Evolutionary conservation across 2,797 vertebrate genomes (phyloP), one percentile per base, ranked within the genome.

Genomic region (Lacerta bilineata): DNA sequence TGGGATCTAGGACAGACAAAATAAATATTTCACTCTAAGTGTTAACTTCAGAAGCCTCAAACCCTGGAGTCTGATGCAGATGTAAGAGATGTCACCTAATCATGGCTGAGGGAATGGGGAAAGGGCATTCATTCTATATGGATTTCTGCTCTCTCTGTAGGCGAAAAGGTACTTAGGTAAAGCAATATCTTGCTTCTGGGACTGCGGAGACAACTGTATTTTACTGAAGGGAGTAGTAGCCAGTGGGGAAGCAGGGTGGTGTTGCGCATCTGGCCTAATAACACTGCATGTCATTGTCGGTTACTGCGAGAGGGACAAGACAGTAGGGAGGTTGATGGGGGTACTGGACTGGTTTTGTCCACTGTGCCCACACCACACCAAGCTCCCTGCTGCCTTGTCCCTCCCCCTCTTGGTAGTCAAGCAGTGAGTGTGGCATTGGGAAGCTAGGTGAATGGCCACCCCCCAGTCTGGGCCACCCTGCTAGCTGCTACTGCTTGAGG

Each of bases 1-100:
- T 99, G 91, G 99, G 99, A 97, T 99, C 99, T 99, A 97, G 91
- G 92, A 95, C 90, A 90, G 92, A 95, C 90, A 93, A 96, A 93
- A 93, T 92, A 91, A 72, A 88, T 93, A 61, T 76, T 86, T 93
- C 86, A 94, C 90, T 23, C 33, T 33, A 77, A 25, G 43, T n/a
- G n/a, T 20, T 27, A 80, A 61, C 8, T 27, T 50, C 4, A 59
- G 69, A 69, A 69, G n/a, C 43, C 18, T 15, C 39, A 13, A 50
- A 78, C 8, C 1, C 27, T 74, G 8, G 25, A 8, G 64, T 11
- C 6, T 50, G n/a, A 36, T 74, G 29, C 36, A 80, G 36, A 74
- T n/a, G 18, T 41, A 61, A 72, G 23, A 68, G 61, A 64, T 55
- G 39, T 68, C 36, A 20, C 20, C 68, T 69, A 86, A 86, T 33